phyloP scores from a whole-genome alignment of 2,888 invertebrate species.

The Carterocephalus palaemon region DNA sequence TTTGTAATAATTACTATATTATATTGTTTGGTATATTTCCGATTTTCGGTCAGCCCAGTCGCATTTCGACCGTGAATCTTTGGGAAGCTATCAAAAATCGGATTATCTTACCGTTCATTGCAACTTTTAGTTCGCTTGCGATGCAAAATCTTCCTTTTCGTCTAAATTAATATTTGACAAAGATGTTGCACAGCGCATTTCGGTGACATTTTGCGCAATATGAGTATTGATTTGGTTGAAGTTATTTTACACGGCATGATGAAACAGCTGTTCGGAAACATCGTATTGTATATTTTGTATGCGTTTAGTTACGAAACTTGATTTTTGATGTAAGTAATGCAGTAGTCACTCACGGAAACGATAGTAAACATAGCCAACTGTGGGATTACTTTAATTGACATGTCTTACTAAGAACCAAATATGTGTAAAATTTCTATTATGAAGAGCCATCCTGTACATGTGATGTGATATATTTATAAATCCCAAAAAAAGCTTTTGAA shows the following conservation, averaged over 20 bases:
- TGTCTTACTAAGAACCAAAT: too few species aligned
- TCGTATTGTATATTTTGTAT: conserved; percentile 34
- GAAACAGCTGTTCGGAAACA: conserved; percentile 72
- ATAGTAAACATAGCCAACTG: neutral
- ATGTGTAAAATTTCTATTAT: too few species aligned
- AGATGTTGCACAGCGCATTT: conserved; percentile 60
- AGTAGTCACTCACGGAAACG: neutral
- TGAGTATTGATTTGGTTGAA: conserved; percentile 72
- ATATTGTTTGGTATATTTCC: neutral
- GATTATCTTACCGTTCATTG: conserved; percentile 46
- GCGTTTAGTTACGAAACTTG: conserved; percentile 34
- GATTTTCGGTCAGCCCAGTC: neutral
- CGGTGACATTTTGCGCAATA: conserved; percentile 75
- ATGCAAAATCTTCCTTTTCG: conserved; percentile 49
- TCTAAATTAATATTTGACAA: conserved; percentile 41
- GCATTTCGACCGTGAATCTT: neutral
- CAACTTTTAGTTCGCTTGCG: conserved; percentile 55
- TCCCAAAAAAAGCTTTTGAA: too few species aligned
- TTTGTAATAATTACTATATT: neutral
- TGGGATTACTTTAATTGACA: too few species aligned
- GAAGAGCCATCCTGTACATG: too few species aligned
- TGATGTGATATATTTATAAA: too few species aligned
- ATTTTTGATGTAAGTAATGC: conserved; percentile 15
- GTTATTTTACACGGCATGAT: conserved; percentile 62
- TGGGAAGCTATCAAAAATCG: conserved; percentile 1